Evolutionary conservation across 1,140 invertebrate species (phyloP).

Genomic region (Triops longicaudatus): DNA sequence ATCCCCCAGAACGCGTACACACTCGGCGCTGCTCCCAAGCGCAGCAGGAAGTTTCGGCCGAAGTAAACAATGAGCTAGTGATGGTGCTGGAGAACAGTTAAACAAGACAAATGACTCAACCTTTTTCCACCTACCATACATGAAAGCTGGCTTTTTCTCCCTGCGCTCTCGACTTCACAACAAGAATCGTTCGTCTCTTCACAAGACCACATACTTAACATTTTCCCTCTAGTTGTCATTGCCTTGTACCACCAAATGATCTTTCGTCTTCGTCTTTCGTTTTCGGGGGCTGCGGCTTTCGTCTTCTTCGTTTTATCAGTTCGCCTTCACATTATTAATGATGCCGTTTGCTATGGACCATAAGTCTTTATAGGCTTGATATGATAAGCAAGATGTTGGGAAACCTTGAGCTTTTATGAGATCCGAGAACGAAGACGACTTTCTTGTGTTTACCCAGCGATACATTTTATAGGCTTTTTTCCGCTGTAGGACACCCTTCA

Average conservation of each 20-base stretch:
- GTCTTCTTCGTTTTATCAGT: not conserved
- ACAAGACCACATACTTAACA: not conserved
- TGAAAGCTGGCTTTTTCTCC: not conserved
- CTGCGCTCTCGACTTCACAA: not conserved
- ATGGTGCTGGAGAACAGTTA: slow-evolving; percentile 4
- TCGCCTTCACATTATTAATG: not conserved
- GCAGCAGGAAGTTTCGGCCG: not conserved
- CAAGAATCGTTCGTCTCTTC: not conserved
- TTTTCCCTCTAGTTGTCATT: not conserved
- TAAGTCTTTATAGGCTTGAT: slow-evolving; percentile 8
- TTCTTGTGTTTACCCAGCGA: slow-evolving; percentile 7
- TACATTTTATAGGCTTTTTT: not conserved
- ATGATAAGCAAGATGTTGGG: not conserved
- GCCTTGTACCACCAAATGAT: not conserved
- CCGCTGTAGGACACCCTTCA: not conserved
- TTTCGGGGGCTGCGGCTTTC: not conserved
- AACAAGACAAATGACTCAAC: slow-evolving; percentile 15
- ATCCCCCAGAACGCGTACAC: not conserved
- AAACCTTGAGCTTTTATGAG: not conserved
- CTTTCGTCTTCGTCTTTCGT: too few relatives aligned
- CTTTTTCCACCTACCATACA: not conserved
- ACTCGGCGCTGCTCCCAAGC: not conserved
- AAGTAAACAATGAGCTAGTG: slow-evolving; percentile 8
- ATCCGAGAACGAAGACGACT: not conserved
- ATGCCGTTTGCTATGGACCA: not conserved